Conservation (phyloP, 2,888 invertebrate species). For the Cheilosia grossa region DNA sequence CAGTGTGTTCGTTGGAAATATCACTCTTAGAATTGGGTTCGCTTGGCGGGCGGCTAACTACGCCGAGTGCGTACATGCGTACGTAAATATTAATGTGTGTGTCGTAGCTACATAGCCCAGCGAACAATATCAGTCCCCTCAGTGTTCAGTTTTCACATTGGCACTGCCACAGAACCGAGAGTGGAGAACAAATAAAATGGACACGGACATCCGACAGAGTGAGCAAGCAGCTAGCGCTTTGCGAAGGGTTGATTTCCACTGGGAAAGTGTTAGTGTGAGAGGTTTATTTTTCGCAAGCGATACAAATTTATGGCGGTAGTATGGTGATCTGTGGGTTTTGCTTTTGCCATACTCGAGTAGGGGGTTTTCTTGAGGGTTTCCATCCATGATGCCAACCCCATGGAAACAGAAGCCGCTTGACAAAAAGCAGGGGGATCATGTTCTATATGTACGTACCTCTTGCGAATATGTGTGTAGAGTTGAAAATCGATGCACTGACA, state of each 20-base stretch:
- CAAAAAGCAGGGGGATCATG: conserved; percentile 17
- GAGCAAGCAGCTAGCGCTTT: neutral
- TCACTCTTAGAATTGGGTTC: conserved; percentile 52
- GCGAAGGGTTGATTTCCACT: conserved; percentile 36
- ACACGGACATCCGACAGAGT: neutral
- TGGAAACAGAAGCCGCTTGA: too few relatives aligned
- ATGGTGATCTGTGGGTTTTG: conserved; percentile 33
- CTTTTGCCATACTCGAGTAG: neutral
- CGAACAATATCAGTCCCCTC: conserved; percentile 67
- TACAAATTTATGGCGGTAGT: conserved; percentile 3
- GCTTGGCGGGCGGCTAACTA: conserved; percentile 35
- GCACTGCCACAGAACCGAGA: neutral
- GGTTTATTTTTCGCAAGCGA: conserved; percentile 21
- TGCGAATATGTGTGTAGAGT: neutral
- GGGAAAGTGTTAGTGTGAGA: conserved; percentile 20
- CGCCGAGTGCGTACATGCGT: conserved; percentile 13
- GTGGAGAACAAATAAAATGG: neutral
- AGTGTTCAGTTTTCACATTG: conserved; percentile 1
- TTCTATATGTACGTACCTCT: neutral
- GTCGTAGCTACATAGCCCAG: neutral
- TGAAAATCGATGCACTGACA: conserved; percentile 12
- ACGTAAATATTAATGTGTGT: neutral
- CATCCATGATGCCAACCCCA: neutral
- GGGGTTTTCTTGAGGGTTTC: neutral
- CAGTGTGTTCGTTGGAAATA: conserved; percentile 62